Conservation (phyloP, 2,113 vertebrate genomes). For the Hydrochoerus hydrochaeris region DNA sequence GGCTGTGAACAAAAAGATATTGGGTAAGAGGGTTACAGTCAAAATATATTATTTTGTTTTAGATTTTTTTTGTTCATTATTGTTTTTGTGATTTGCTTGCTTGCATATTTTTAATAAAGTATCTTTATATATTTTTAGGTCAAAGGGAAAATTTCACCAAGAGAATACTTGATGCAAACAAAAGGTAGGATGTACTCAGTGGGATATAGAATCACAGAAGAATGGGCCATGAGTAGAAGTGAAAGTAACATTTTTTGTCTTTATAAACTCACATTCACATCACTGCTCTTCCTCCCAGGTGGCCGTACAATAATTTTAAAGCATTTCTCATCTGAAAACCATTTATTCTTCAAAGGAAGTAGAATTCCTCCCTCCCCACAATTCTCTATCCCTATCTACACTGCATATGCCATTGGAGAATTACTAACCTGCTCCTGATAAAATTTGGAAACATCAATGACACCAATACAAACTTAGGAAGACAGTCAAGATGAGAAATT, state of each 20-base stretch:
- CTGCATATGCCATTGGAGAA: too few relatives aligned
- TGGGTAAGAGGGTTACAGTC: too few relatives aligned
- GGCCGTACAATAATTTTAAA: neutral
- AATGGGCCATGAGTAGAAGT: neutral
- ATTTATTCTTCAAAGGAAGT: neutral
- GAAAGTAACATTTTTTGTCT: neutral
- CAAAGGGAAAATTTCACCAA: neutral
- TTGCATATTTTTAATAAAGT: neutral
- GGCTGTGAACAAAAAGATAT: too few relatives aligned
- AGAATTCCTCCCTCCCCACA: neutral
- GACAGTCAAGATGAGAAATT: neutral
- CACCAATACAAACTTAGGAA: neutral
- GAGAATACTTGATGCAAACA: neutral
- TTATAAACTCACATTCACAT: neutral
- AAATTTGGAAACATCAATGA: neutral
- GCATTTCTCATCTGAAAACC: neutral
- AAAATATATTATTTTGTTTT: neutral
- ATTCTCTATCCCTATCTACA: too few relatives aligned
- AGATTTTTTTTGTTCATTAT: neutral
- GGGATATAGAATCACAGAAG: too few relatives aligned
- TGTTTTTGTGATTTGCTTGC: neutral
- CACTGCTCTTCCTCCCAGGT: neutral
- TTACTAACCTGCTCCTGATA: neutral
- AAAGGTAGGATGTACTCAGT: neutral
- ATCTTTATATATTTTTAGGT: neutral